Conservation (phyloP, 2,888 invertebrate species). For the Esperia sulphurella region DNA sequence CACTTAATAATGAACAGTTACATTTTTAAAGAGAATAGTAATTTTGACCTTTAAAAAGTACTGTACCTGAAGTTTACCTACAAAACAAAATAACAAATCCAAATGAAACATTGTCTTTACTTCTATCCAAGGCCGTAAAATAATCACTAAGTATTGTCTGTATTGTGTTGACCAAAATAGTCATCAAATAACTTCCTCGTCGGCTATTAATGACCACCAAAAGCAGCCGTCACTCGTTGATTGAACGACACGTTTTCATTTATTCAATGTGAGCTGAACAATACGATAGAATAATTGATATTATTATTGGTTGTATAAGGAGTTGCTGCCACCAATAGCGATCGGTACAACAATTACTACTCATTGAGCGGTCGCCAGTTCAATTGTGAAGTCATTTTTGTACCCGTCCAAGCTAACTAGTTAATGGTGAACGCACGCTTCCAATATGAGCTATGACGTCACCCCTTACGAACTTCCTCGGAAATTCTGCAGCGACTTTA, state of each 20-base stretch:
- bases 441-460: slow-evolving; percentile 7
- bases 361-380: slow-evolving; percentile 58
- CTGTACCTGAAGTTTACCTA: no score
- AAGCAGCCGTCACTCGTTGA: slow-evolving; percentile 15
- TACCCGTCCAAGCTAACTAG: slow-evolving; percentile 36
- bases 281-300: slow-evolving; percentile 34
- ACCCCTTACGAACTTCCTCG: slow-evolving; percentile 4
- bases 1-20: no score
- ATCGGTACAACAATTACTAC: slow-evolving; percentile 65
- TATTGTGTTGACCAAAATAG: slow-evolving; percentile 22
- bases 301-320: slow-evolving; percentile 42
- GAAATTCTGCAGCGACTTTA: slow-evolving; percentile 2
- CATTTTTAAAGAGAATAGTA: no score
- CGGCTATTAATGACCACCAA: slow-evolving; percentile 18
- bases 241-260: slow-evolving; percentile 27
- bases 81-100: no score
- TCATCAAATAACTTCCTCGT: slow-evolving; percentile 29
- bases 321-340: slow-evolving; percentile 46
- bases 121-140: neutral
- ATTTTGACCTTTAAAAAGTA: no score
- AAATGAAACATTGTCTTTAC: no score
- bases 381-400: slow-evolving; percentile 64
- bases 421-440: slow-evolving; percentile 22
- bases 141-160: slow-evolving; percentile 1
- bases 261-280: slow-evolving; percentile 27